These are phyloP conservation scores for Salticus scenicus DNA, from an alignment of 2,888 invertebrate species.

Conservation along the genomic window DNA sequence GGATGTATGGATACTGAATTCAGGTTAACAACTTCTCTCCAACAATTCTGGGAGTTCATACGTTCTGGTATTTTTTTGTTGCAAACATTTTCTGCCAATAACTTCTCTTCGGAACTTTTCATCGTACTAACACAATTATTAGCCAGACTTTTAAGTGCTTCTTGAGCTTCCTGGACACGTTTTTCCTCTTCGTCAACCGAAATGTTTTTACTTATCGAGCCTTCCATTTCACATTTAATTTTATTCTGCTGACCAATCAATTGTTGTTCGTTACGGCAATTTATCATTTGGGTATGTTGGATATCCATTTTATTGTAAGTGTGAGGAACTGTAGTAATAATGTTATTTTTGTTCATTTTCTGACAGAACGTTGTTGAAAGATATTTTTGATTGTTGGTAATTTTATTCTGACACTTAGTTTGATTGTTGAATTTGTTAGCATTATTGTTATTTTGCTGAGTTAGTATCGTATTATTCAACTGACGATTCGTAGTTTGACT, in stretches of 20 bases:
- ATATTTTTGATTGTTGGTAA: neutral
- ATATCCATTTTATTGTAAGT: neutral
- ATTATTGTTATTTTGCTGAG: neutral
- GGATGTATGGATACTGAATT: slow-evolving; percentile 50
- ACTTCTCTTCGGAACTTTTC: slow-evolving; percentile 74
- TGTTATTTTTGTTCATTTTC: neutral
- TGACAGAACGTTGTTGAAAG: neutral
- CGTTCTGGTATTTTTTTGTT: slow-evolving; percentile 69
- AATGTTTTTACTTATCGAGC: neutral
- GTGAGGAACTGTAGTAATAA: neutral
- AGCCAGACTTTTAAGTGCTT: slow-evolving; percentile 89
- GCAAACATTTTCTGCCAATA: slow-evolving; percentile 74
- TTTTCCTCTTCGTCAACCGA: slow-evolving; percentile 80
- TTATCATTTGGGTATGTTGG: neutral
- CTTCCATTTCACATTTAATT: neutral
- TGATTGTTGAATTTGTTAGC: neutral
- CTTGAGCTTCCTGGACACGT: slow-evolving; percentile 90
- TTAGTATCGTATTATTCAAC: neutral
- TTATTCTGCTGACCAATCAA: neutral
- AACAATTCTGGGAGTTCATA: slow-evolving; percentile 55
- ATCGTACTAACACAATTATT: slow-evolving; percentile 83
- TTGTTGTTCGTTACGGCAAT: neutral
- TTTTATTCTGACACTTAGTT: neutral
- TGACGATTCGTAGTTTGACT: neutral
- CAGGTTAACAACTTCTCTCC: slow-evolving; percentile 71